phyloP scores from a whole-genome alignment of 1,140 invertebrate genomes.

The Eumaeus atala region DNA sequence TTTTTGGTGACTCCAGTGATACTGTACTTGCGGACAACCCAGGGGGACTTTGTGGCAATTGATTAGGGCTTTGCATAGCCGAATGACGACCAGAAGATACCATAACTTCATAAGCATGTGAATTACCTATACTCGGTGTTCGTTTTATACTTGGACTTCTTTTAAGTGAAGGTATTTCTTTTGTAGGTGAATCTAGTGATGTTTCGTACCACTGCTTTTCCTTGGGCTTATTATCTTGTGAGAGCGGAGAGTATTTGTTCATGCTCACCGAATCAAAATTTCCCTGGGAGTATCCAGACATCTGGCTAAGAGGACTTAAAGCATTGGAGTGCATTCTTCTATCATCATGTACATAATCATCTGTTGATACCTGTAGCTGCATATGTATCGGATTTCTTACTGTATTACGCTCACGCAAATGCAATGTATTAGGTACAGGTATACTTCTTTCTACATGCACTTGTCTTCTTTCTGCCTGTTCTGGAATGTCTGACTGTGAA shows the following conservation, averaged over 20 bases:
- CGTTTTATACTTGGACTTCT: conserved; percentile 59
- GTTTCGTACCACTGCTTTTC: conserved; percentile 86
- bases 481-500: conserved; percentile 61
- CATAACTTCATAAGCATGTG: conserved; percentile 64
- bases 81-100: conserved; percentile 56
- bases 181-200: conserved; percentile 78
- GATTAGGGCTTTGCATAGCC: conserved; percentile 59
- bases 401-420: conserved; percentile 53
- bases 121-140: conserved; percentile 62
- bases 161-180: conserved; percentile 48
- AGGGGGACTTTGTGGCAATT: conserved; percentile 52
- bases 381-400: conserved; percentile 52
- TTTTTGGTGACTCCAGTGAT: conserved; percentile 83
- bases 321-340: conserved; percentile 46
- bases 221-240: conserved; percentile 59
- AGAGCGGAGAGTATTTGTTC: conserved; percentile 59
- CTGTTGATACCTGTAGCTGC: conserved; percentile 61
- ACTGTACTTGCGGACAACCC: conserved; percentile 71
- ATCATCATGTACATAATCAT: conserved; percentile 54
- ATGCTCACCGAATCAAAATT: conserved; percentile 63
- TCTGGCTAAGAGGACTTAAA: conserved; percentile 59
- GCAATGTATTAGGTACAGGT: conserved; percentile 53
- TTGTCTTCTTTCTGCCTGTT: conserved; percentile 45
- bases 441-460: conserved; percentile 43
- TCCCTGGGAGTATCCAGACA: conserved; percentile 52